Conservation (phyloP, 2,797 vertebrate genomes). For the Sebastiscus albofasciatus region DNA sequence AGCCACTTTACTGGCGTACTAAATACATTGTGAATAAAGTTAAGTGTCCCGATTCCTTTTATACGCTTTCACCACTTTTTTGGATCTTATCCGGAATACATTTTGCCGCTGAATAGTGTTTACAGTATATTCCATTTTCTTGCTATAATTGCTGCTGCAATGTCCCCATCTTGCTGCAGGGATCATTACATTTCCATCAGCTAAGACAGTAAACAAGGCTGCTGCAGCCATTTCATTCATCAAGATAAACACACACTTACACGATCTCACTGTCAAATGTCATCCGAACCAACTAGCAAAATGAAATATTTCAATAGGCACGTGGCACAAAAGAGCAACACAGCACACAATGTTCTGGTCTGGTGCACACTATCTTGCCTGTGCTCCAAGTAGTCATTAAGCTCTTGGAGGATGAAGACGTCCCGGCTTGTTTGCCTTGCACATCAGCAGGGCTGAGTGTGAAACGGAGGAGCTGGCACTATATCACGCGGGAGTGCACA, state of each 20-base stretch:
- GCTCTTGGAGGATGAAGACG: slow-evolving; percentile 64
- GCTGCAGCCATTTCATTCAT: slow-evolving; percentile 40
- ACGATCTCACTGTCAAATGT: slow-evolving; percentile 39
- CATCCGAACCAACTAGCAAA: slow-evolving; percentile 34
- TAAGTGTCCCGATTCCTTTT: slow-evolving; percentile 26
- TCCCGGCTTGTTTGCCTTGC: slow-evolving; percentile 59
- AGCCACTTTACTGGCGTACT: slow-evolving; percentile 27
- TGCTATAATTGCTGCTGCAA: slow-evolving; percentile 51
- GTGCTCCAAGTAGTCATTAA: slow-evolving; percentile 61
- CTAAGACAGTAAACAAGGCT: slow-evolving; percentile 64
- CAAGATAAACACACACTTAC: slow-evolving; percentile 39
- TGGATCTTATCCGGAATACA: slow-evolving; percentile 24
- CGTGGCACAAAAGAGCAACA: slow-evolving; percentile 18
- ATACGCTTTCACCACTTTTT: slow-evolving; percentile 19
- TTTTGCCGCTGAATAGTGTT: slow-evolving; percentile 43
- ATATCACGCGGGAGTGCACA: slow-evolving; percentile 54
- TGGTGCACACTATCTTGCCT: slow-evolving; percentile 23
- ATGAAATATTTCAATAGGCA: slow-evolving; percentile 38
- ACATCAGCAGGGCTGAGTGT: slow-evolving; percentile 47
- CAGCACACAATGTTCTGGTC: slow-evolving; percentile 21
- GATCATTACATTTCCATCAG: slow-evolving; percentile 68
- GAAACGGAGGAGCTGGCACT: slow-evolving; percentile 51
- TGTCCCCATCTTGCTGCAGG: slow-evolving; percentile 52
- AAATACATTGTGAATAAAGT: slow-evolving; percentile 33
- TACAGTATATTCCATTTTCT: slow-evolving; percentile 37